A percentile compares a stretch with the other conserved stretches of the same genome.
phyloP scores from a whole-genome alignment of 2,888 invertebrate genomes.

The Protophormia terraenovae region DNA sequence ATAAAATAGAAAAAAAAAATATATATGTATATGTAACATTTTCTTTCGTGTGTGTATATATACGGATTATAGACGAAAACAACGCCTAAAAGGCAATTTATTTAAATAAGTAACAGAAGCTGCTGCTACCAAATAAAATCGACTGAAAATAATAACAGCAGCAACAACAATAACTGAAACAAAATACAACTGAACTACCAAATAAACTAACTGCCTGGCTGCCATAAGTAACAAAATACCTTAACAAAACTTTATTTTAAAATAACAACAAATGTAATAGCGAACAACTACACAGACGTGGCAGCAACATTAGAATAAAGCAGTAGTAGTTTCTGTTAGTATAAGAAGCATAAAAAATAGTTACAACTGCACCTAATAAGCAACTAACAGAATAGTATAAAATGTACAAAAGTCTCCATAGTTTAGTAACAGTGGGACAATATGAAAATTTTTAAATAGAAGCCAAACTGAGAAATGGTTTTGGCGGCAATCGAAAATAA shows the following conservation, averaged over 20 bases:
- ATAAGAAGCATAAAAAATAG: neutral
- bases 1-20: neutral
- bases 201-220: slow-evolving; percentile 35
- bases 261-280: slow-evolving; percentile 5
- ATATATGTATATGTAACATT: neutral
- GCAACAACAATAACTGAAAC: neutral
- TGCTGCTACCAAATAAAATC: slow-evolving; percentile 67
- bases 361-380: slow-evolving; percentile 56
- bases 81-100: slow-evolving; percentile 66
- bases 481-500: too few relatives aligned
- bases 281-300: slow-evolving; percentile 1
- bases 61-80: slow-evolving; percentile 47
- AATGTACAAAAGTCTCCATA: neutral
- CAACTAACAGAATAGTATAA: slow-evolving; percentile 8
- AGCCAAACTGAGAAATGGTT: too few relatives aligned
- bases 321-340: neutral
- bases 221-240: slow-evolving; percentile 49
- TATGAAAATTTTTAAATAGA: neutral
- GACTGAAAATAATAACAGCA: slow-evolving; percentile 23
- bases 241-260: neutral
- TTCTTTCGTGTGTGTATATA: neutral
- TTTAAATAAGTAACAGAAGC: slow-evolving; percentile 77
- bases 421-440: slow-evolving; percentile 1
- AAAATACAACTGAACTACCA: slow-evolving; percentile 23
- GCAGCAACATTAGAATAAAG: slow-evolving; percentile 14